Base-by-base conservation (phyloP, 1,140 invertebrate genomes). In the Harpegnathos saltator region DNA sequence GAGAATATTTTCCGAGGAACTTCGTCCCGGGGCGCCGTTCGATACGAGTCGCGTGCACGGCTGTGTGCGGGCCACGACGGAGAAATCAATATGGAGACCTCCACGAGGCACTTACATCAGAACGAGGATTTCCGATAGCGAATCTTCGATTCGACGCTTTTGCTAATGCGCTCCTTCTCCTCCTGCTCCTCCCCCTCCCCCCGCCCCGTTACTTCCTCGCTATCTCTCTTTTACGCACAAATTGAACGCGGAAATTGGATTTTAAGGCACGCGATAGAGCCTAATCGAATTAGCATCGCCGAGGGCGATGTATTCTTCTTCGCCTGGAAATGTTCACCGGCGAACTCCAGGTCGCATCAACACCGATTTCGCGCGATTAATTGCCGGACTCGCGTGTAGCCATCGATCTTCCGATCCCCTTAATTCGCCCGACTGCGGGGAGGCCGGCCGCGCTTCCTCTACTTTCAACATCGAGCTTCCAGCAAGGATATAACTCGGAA, bases 391-490 rank as follows among this genome's bases (percentile, higher is more conserved):
- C 12, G 26, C n/a, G n/a, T n/a, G n/a, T 15, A 65, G 29, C 33
- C 63, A 58, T 48, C 33, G 50, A 78, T 78, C 75, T 78, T 78
- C 22, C 75, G 14, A 69, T 69, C 58, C 14, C 66, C 33, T 75
- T 54, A 66, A 78, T 58, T 69, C 11, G 15, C 3, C 29, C 17
- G 44, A 52, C 52, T 26, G 66, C 24, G 33, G 15, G 52, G 50
- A 4, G 24, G 14, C 5, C 3, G 24, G n/a, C 29, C 56, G 17
- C 44, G n/a, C 44, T 68, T 58, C 17, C 24, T 4, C 7, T 22
- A 14, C 12, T 58, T 78, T 58, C 44, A 68, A 44, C 11, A 5
- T 14, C 29, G 33, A 78, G 22, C 15, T 63, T 15, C 12, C 22
- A 26, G 14, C 33, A 26, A 26, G 17, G 14, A 38, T 19, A 56